Evolutionary conservation across 2,113 vertebrate species (phyloP), one percentile per base, ranked within the genome.

Genomic region (Nesogale talazaci): DNA sequence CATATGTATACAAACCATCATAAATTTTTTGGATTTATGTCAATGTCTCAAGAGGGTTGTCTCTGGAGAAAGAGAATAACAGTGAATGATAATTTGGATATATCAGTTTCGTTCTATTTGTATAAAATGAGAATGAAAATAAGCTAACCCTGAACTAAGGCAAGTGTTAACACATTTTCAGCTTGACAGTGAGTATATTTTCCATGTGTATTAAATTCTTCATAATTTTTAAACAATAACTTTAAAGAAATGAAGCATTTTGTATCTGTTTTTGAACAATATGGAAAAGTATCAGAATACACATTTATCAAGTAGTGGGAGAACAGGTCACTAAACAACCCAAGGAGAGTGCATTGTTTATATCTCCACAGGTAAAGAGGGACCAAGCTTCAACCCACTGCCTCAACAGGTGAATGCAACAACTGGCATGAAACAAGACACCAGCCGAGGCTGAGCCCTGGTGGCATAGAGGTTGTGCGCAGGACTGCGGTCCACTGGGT

Each of bases 181-280:
- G 85, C 15, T 86, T 70, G 38, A 15, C 82, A 31, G 27, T 80
- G 17, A 1, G 0, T 56, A 9, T 87, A 82, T 91, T 94, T 93
- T 67, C 83, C 74, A 34, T 85, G 29, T 74, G 52, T 84, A 83
- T 91, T 77, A 89, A 86, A 89, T 84, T 86, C 83, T 92, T 84
- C 65, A 85, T 77, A 23, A 79, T 70, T 75, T 92, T 88, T 77
- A 92, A 95, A 92, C 67, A 87, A 61, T 75, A 89, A 86, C 81
- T 75, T 93, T 79, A 85, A 12, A 89, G 78, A 92, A 94, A 46
- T 27, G 89, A 0, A 76, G 57, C 11, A 6, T 67, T 92, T 93
- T n/a, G 52, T 75, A 93, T 90, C 82, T 80, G 52, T 59, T 89
- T 89, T 89, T 91, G 92, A 96, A 90, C 79, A 84, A 81, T 88